Base-by-base conservation (phyloP, 2,888 invertebrate species). In the Cerastis rubricosa region DNA sequence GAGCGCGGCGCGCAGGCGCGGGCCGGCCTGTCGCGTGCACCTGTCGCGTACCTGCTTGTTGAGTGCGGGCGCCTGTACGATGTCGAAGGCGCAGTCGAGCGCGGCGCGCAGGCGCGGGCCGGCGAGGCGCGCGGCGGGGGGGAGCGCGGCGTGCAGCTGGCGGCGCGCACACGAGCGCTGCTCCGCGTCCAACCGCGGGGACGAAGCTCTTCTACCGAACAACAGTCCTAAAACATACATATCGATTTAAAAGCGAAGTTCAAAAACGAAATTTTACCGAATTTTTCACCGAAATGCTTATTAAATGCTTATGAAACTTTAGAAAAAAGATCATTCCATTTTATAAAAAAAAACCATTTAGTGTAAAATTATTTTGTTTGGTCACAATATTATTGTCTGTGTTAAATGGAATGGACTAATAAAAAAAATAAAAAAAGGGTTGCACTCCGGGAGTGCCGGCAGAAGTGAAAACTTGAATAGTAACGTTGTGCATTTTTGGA, bases 31-130 rank as follows among this genome's bases (percentile, higher is more conserved):
- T 35, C 35, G 35, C 35, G 1, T 35, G 35, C 3, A 35, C 35
- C 35, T 35, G 35, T 35, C 3, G 2, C 35, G 35, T 35, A 35
- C 35, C 94, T 96, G 97, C 93, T 98, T 98, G 86, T 98, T 98
- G 5, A 97, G 94, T 12, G 97, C 94, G 22, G 97, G 97, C 80
- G 96, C 94, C 93, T 97, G 97, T 74, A 97, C 83, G n/a, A 95
- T 85, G 43, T 95, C 94, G 80, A 96, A 93, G 66, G 97, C 97
- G 2, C 85, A 86, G 71, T 83, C 67, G n/a, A 96, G 88, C 0
- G 97, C 92, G 0, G 87, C 78, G 2, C 92, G 94, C 22, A 96
- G 86, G 4, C 96, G 91, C 1, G 91, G 84, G 8, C 94, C 93
- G 1, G 93, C 74, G 14, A 92, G 85, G 79, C 49, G 4, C 85